phyloP scores from a whole-genome alignment of 2,888 invertebrate genomes.

The Habroteleia sp. region DNA sequence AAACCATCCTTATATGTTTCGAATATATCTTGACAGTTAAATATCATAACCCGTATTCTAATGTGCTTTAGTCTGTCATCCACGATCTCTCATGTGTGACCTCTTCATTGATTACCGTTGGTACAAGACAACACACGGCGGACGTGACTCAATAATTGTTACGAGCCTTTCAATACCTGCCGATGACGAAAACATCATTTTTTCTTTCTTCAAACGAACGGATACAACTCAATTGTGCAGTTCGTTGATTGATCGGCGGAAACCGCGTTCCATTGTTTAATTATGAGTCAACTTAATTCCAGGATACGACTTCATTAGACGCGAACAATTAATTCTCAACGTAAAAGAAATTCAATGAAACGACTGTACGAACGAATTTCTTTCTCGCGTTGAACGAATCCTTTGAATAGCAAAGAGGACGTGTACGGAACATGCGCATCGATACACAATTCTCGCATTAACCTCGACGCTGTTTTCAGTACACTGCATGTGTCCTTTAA shows the following conservation, averaged over 20 bases:
- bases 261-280: conserved; percentile 46
- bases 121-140: conserved; percentile 24
- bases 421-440: conserved; percentile 34
- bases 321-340: conserved; percentile 47
- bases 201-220: conserved; percentile 31
- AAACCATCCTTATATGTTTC: too few relatives aligned
- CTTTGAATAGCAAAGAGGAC: conserved; percentile 33
- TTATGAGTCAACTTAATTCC: conserved; percentile 50
- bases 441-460: conserved; percentile 58
- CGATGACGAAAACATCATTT: conserved; percentile 26
- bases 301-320: conserved; percentile 59
- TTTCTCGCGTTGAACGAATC: conserved; percentile 18
- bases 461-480: conserved; percentile 24
- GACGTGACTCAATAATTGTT: conserved; percentile 52
- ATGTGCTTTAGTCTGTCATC: conserved; percentile 43
- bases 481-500: conserved; percentile 41
- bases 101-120: conserved; percentile 30
- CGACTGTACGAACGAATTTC: conserved; percentile 9
- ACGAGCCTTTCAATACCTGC: conserved; percentile 30
- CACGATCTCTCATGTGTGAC: conserved; percentile 52
- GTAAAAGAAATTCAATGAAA: conserved; percentile 37
- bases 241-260: conserved; percentile 43
- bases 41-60: conserved; percentile 41
- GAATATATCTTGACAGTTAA: conserved; percentile 53
- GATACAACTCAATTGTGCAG: conserved; percentile 47